Evolutionary conservation across 2,888 invertebrate genomes (phyloP), one percentile per base, ranked within the genome.

Genomic region (Cremastinae sp.): DNA sequence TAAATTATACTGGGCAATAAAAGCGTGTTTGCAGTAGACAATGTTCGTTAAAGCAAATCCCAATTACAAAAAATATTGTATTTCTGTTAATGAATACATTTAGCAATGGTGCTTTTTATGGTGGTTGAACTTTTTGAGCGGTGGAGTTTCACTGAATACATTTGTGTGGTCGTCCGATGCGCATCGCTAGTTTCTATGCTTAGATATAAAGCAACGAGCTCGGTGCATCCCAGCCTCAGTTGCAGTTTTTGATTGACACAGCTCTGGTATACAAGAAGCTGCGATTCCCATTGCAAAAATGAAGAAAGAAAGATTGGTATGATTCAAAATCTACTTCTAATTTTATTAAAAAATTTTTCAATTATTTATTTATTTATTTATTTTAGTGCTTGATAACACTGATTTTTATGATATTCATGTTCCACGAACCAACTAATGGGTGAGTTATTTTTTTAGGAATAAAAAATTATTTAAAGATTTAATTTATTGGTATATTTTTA

Each of bases 251-350:
- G 62, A 74, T 76, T 68, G 68, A 47, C 37, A 73, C 74, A 39
- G 77, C 56, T 49, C 35, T 28, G 16, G 58, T 41, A 16, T 9
- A 51, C 51, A 12, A 9, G 39, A 59, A 18, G 35, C 9, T 51
- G 41, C 22, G 41, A 3, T 3, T 51, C 22, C n/a, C 10, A n/a
- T 20, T 49, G 45, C 37, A 22, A 45, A 73, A 61, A 76, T 86
- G 87, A 83, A 72, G 58, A 41, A 58, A 22, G 83, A 82, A 74
- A 66, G 72, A 39, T 62, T 84, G 86, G 87, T 87, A 83, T 79
- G 79, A 47, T n/a, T 28, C n/a, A 51, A 59, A 39, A 55, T 1
- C 35, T 4, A 22, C 39, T 64, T 12, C 14, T 20, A 1, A 8
- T 39, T 10, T 47, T 37, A 28, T 14, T 18, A 61, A 49, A 45